Base-by-base conservation (phyloP, 2,797 vertebrate species). In the Rhinogobio ventralis region DNA sequence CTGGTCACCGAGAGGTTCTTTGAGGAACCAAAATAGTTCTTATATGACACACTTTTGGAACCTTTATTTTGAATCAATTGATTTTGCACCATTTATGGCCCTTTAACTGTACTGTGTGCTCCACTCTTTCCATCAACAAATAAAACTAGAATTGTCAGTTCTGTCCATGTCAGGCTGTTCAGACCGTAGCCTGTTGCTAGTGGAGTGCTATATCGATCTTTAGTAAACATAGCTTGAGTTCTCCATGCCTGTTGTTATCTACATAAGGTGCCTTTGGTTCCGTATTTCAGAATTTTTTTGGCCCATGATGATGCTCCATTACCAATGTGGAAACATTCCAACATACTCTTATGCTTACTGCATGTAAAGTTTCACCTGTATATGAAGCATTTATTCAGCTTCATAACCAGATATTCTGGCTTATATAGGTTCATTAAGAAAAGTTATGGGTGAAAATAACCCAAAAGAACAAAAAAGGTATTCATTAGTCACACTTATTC, bases 231-330 rank as follows among this genome's bases (percentile, higher is more conserved):
- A 45, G 36, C 55, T 62, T 42, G 55, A 62, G 15, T 62, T 62
- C 39, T 45, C 36, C n/a, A 19, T 19, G 57, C 75, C 57, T 45
- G 57, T 60, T 60, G 55, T 45, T 62, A 28, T 77, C n/a, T 23
- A 39, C 39, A 45, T 42, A 78, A 57, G 57, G 57, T 45, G 76
- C 57, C n/a, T 78, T 64, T 25, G 7, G 8, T 78, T 78, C 39
- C 2, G 10, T 64, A 20, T 64, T 23, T 64, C 76, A 64, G 17
- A 78, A 25, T 46, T 30, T 93, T 33, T 57, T 39, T 57, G 28
- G 72, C 46, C 46, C 28, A 49, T 53, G 73, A 55, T 36, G 51
- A 76, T 1, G 11, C 51, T 57, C 51, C 11, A 39, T 76, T 57
- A 73, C 45, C 45, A 75, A 55, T 36, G 28, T 75, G 49, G 25